A percentile compares a stretch with the other conserved stretches of the same genome.
These are phyloP conservation scores for Henricia sp. DNA, from an alignment of 53 echinoderm and acorn worm genomes.

Conservation along the genomic window DNA sequence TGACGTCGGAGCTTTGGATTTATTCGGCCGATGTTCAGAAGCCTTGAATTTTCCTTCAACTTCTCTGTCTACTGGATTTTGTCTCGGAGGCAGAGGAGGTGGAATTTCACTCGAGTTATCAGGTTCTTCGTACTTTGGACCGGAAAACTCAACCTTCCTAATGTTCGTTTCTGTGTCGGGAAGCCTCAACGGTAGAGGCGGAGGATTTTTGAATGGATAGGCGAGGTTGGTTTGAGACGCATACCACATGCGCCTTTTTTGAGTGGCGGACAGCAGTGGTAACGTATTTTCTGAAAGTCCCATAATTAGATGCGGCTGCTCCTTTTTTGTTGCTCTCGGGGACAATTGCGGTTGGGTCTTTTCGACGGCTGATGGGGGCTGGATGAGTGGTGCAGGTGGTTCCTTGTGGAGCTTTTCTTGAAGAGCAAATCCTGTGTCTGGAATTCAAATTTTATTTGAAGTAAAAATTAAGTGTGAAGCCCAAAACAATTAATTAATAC, in stretches of 20 bases:
- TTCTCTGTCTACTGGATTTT: conserved; percentile 47
- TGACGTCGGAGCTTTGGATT: conserved; percentile 56
- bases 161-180: conserved; percentile 31
- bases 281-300: conserved; percentile 62
- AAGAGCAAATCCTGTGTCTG: conserved; percentile 54
- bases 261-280: conserved; percentile 70
- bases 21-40: conserved; percentile 35
- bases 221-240: conserved; percentile 59
- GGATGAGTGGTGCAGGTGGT: conserved; percentile 84
- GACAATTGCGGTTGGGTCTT: conserved; percentile 24
- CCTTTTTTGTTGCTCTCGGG: conserved; percentile 15
- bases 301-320: conserved; percentile 19
- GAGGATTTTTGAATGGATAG: conserved; percentile 70
- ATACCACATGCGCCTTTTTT: conserved; percentile 74
- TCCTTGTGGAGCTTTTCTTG: conserved; percentile 76
- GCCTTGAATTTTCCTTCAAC: conserved; percentile 27
- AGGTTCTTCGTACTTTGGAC: conserved; percentile 49
- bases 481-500: too few species aligned
- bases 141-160: conserved; percentile 3
- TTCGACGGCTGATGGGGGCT: conserved; percentile 11
- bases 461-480: too few species aligned
- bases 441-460: too few species aligned
- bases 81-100: conserved; percentile 85
- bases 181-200: conserved; percentile 79
- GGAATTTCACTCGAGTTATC: conserved; percentile 49